Percentiles rank a stretch among this genome's conserved stretches.
These are phyloP conservation scores for Scortum barcoo DNA, from an alignment of 2,113 vertebrate species.

Conservation along the genomic window DNA sequence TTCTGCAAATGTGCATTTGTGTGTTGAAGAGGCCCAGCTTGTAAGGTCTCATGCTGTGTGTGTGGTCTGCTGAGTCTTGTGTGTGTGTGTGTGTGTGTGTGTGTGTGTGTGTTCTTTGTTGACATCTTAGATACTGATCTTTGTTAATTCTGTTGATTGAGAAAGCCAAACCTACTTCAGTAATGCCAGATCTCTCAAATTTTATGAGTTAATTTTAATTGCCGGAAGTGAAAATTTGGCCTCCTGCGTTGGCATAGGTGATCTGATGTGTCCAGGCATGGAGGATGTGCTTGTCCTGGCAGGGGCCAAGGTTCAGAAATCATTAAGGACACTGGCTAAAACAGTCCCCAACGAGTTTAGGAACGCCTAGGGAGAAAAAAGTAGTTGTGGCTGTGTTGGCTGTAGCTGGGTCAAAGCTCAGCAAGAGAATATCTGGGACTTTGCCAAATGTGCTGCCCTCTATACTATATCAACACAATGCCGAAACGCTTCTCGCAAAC, in stretches of 20 bases:
- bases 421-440: conserved; percentile 60
- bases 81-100: conserved; percentile 14
- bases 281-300: conserved; percentile 6
- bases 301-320: conserved; percentile 43
- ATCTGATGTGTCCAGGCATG: conserved; percentile 2
- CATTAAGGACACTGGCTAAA: conserved; percentile 7
- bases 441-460: conserved; percentile 68
- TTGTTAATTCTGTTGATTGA: conserved; percentile 19
- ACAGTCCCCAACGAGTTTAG: not conserved
- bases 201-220: no score
- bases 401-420: conserved; percentile 53
- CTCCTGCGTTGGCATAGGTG: not conserved
- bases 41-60: conserved; percentile 34
- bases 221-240: not conserved
- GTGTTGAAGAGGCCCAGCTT: conserved; percentile 60
- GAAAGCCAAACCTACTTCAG: conserved; percentile 2
- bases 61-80: conserved; percentile 42
- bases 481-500: conserved; percentile 67
- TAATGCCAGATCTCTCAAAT: not conserved
- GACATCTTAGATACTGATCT: not conserved
- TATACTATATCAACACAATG: conserved; percentile 62
- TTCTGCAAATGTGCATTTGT: conserved; percentile 72
- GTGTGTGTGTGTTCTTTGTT: conserved; percentile 35
- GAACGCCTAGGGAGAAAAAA: conserved; percentile 35
- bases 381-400: conserved; percentile 34